These are phyloP conservation scores for Microplitis manilae DNA, from an alignment of 2,888 invertebrate genomes.

Conservation along the genomic window DNA sequence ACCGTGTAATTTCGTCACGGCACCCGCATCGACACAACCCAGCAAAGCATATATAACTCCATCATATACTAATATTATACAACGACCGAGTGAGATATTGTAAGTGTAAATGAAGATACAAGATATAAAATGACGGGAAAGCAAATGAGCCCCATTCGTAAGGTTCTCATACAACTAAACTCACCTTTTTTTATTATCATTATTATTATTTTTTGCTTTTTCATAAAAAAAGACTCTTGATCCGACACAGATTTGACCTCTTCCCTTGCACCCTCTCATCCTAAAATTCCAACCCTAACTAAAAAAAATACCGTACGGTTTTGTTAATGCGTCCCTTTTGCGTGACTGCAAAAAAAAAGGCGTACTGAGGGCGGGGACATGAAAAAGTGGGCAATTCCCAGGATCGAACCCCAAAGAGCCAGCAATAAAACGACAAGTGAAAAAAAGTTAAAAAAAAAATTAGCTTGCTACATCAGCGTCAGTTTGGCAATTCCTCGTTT, in stretches of 20 bases:
- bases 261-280: too few species aligned
- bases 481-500: conserved; percentile 32
- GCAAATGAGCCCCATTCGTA: conserved; percentile 28
- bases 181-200: too few species aligned
- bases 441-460: conserved; percentile 20
- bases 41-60: not conserved
- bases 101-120: conserved; percentile 7
- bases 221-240: too few species aligned
- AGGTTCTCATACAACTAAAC: conserved; percentile 8
- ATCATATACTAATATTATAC: not conserved
- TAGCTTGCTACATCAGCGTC: conserved; percentile 36
- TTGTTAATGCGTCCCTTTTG: conserved; percentile 44
- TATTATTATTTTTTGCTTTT: too few species aligned
- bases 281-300: not conserved
- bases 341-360: conserved; percentile 29
- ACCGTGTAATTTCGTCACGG: conserved; percentile 65
- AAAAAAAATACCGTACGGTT: conserved; percentile 26
- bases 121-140: conserved; percentile 17
- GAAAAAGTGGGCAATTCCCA: conserved; percentile 22
- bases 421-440: conserved; percentile 28
- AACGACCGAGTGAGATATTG: conserved; percentile 11
- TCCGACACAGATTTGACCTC: too few species aligned
- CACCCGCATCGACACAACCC: conserved; percentile 46
- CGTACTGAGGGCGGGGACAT: conserved; percentile 22
- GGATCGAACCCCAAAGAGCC: conserved; percentile 38